phyloP scores from a whole-genome alignment of 2,113 vertebrate species.

The Catharus minimus region DNA sequence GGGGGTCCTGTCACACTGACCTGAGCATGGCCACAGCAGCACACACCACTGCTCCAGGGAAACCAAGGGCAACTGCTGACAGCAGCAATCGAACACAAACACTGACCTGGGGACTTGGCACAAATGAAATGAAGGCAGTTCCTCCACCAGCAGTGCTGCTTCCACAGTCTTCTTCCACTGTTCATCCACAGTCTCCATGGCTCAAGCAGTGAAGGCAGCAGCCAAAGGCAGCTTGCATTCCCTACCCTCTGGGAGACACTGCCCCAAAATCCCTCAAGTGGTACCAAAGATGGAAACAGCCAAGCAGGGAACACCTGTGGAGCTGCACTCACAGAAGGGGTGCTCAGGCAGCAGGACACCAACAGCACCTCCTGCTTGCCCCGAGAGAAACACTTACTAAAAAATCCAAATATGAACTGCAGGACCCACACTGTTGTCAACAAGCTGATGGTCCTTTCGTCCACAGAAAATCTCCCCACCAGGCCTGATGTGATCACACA shows the following conservation, averaged over 20 bases:
- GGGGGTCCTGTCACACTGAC: background rate
- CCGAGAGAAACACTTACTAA: background rate
- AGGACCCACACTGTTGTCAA: background rate
- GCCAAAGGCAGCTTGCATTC: background rate
- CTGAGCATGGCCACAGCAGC: background rate
- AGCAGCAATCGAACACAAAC: background rate
- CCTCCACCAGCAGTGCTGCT: background rate
- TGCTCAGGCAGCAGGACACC: background rate
- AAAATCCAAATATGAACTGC: background rate
- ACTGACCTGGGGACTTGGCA: accelerated
- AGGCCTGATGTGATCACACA: background rate
- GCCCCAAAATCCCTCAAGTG: background rate
- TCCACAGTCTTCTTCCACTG: background rate
- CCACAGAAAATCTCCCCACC: background rate
- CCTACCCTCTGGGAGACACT: background rate
- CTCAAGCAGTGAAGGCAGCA: background rate
- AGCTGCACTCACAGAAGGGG: background rate
- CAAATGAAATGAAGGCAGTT: background rate
- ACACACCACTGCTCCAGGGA: background rate
- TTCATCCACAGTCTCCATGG: background rate
- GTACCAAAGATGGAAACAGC: background rate
- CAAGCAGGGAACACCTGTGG: background rate
- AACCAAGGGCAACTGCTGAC: background rate
- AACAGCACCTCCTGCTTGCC: background rate
- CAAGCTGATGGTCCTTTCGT: background rate